Percentiles rank a stretch among this genome's conserved stretches.
Conservation (phyloP, 1,140 invertebrate species). For the Nilaparvata lugens region DNA sequence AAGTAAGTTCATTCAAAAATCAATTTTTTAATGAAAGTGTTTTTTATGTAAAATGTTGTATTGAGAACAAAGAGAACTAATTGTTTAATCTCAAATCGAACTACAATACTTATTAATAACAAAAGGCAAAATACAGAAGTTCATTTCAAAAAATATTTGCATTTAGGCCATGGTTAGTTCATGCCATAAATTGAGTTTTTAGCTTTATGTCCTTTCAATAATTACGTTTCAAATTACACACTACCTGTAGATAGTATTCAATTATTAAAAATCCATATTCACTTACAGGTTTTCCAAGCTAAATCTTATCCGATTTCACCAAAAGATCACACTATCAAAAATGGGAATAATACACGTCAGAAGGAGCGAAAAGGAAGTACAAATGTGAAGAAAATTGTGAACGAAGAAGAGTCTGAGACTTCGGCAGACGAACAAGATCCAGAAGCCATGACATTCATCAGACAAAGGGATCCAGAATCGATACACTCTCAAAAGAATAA, state of each 20-base stretch:
- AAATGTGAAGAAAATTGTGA: not conserved
- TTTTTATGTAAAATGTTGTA: not conserved
- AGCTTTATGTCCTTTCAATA: too few species aligned
- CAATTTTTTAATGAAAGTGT: slow-evolving; percentile 1
- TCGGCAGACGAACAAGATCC: slow-evolving; percentile 50
- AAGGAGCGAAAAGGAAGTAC: not conserved
- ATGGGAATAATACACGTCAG: not conserved
- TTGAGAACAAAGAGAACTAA: too few species aligned
- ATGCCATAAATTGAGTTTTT: too few species aligned
- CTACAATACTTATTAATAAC: too few species aligned
- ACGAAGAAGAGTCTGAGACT: slow-evolving; percentile 44
- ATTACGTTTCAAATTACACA: too few species aligned
- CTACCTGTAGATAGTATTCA: too few species aligned
- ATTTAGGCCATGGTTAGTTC: too few species aligned
- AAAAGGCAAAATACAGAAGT: too few species aligned
- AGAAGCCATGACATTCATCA: slow-evolving; percentile 48
- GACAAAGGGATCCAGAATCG: slow-evolving; percentile 34
- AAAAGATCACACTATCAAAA: slow-evolving; percentile 25
- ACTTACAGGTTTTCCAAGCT: slow-evolving; percentile 40
- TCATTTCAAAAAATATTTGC: too few species aligned
- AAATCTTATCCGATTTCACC: slow-evolving; percentile 53
- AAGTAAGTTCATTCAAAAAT: slow-evolving; percentile 36
- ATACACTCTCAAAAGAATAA: slow-evolving; percentile 26
- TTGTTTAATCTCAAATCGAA: not conserved
- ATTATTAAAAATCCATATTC: not conserved